A percentile compares a stretch with the other conserved stretches of the same genome.
These are phyloP conservation scores for Pissodes strobi DNA, from an alignment of 1,140 invertebrate species.

Conservation along the genomic window DNA sequence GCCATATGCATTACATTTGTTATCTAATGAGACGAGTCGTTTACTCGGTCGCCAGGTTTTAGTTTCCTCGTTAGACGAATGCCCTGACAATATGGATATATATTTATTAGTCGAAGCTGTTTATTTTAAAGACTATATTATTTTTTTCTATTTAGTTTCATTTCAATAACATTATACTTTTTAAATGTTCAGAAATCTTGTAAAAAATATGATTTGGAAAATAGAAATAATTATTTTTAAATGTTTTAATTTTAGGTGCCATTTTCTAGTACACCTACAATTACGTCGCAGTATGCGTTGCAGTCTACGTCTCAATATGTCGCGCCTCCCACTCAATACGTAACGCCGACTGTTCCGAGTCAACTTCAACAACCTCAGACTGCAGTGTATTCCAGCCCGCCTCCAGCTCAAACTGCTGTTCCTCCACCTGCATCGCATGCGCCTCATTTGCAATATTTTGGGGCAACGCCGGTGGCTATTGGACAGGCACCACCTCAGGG, in stretches of 20 bases:
- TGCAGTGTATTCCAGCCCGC: slow-evolving; percentile 29
- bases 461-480: slow-evolving; percentile 46
- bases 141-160: no score
- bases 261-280: slow-evolving; percentile 28
- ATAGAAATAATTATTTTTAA: no score
- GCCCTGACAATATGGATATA: no score
- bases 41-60: no score
- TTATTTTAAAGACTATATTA: no score
- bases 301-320: slow-evolving; percentile 33
- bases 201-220: no score
- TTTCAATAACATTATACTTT: no score
- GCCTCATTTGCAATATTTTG: slow-evolving; percentile 51
- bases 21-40: no score
- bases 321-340: slow-evolving; percentile 33
- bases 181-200: no score
- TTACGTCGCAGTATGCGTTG: slow-evolving; percentile 1
- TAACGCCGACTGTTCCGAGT: slow-evolving; percentile 20
- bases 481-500: slow-evolving; percentile 42
- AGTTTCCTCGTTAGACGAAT: no score
- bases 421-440: slow-evolving; percentile 30
- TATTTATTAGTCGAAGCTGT: no score
- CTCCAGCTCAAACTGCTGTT: slow-evolving; percentile 26
- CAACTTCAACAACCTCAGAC: slow-evolving; percentile 22
- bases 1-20: no score
- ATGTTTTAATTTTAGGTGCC: slow-evolving; percentile 13